Percentiles rank a stretch among this genome's conserved stretches.
Conservation (phyloP, 2,113 vertebrate species). For the Sylvietta virens region DNA sequence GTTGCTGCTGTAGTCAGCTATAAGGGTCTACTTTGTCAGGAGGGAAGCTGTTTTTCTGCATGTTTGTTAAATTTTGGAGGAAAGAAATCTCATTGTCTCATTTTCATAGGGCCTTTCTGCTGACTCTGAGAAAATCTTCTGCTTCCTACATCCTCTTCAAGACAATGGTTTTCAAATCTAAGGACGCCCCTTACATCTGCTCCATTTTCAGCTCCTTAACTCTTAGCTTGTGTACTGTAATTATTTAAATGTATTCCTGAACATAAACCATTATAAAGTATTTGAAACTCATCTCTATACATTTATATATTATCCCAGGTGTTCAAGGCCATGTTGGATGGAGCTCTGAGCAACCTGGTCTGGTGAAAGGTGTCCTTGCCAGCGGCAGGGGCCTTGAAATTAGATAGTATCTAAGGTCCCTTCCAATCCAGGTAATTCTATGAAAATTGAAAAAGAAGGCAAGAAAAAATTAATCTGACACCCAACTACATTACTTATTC, state of each 20-base stretch:
- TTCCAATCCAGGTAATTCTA: not conserved
- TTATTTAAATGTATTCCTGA: not conserved
- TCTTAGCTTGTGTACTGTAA: not conserved
- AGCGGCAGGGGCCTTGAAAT: not conserved
- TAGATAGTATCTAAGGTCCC: not conserved
- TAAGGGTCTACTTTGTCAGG: not conserved
- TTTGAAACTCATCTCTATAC: not conserved
- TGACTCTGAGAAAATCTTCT: not conserved
- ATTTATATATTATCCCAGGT: not conserved
- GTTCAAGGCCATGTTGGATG: not conserved
- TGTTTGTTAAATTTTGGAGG: not conserved
- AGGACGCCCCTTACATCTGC: not conserved
- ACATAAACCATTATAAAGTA: not conserved
- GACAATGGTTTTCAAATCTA: not conserved
- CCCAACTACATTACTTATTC: not conserved
- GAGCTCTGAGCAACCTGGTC: not conserved
- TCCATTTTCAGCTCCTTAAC: not conserved
- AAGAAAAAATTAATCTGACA: not conserved
- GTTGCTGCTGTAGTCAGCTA: not conserved
- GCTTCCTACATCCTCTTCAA: not conserved
- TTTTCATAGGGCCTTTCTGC: not conserved
- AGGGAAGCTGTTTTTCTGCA: not conserved
- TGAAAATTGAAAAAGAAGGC: not conserved
- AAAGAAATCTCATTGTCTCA: not conserved
- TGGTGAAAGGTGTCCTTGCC: not conserved